Conservation (phyloP, 2,113 vertebrate genomes). For the Sylvilagus bachmani region DNA sequence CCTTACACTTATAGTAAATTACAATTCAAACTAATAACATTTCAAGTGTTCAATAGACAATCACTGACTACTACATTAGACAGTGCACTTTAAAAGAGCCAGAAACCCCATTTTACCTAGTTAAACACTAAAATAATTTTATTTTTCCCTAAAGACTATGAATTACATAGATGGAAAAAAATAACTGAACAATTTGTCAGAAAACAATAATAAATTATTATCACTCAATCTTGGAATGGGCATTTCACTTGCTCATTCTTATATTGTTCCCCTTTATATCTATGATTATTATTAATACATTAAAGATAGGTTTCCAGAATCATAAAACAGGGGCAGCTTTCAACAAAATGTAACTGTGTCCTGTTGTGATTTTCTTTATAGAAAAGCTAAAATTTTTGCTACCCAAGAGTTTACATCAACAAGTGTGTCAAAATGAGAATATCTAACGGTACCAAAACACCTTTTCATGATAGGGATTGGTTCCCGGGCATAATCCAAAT, state of each 20-base stretch:
- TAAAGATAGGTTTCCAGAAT: background rate
- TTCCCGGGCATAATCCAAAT: background rate
- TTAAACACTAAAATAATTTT: background rate
- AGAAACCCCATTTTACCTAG: background rate
- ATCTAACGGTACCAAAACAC: background rate
- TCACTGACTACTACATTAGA: too few relatives aligned
- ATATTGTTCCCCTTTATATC: background rate
- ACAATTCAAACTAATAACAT: background rate
- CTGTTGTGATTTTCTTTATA: conserved; percentile 11
- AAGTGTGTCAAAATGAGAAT: background rate
- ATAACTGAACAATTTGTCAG: background rate
- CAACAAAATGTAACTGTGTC: background rate
- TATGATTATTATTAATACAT: background rate
- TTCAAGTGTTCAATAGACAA: background rate
- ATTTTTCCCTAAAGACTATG: background rate
- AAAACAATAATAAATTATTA: conserved; percentile 27
- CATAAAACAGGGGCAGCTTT: background rate
- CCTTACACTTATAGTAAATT: background rate
- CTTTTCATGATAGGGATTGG: background rate
- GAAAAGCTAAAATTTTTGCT: background rate
- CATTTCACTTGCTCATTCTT: background rate
- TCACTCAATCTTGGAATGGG: background rate
- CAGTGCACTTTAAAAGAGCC: background rate
- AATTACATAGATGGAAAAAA: background rate
- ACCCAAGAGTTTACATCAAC: background rate